Conservation (phyloP, 2,888 invertebrate genomes). For the Colletes collaris region DNA sequence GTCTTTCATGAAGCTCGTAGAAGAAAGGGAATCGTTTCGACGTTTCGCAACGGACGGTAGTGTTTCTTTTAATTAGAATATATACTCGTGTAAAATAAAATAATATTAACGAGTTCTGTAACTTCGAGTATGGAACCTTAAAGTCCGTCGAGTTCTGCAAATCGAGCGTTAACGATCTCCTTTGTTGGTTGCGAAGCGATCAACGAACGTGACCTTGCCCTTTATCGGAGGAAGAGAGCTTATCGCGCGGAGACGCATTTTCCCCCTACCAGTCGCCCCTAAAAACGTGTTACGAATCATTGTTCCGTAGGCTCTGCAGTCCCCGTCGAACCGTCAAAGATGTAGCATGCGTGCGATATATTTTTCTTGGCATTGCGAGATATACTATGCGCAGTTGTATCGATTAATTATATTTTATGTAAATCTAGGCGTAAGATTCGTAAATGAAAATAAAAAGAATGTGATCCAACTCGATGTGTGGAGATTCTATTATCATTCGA, state of each 20-base stretch:
- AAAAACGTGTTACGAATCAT: conserved; percentile 21
- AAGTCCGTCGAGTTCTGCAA: no score
- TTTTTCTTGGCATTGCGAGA: conserved; percentile 61
- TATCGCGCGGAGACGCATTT: conserved; percentile 11
- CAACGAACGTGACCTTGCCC: background rate
- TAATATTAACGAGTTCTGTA: no score
- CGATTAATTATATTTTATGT: conserved; percentile 69
- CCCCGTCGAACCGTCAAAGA: conserved; percentile 46
- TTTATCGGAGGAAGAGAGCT: background rate
- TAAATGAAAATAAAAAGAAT: conserved; percentile 65
- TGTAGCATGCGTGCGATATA: conserved; percentile 65
- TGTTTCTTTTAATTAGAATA: no score
- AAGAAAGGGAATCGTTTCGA: conserved; percentile 10
- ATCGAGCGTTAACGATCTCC: no score
- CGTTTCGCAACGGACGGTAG: background rate
- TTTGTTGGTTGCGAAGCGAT: background rate
- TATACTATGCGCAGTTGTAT: conserved; percentile 60
- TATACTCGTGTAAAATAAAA: no score
- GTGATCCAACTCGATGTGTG: conserved; percentile 32
- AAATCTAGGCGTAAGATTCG: conserved; percentile 62
- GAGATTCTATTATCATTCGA: no score
- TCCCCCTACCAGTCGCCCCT: background rate
- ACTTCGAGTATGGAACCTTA: no score
- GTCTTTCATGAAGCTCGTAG: conserved; percentile 1
- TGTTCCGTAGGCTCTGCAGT: conserved; percentile 14